Base-by-base conservation (phyloP, 2,113 vertebrate species). In the Ammospiza caudacuta region DNA sequence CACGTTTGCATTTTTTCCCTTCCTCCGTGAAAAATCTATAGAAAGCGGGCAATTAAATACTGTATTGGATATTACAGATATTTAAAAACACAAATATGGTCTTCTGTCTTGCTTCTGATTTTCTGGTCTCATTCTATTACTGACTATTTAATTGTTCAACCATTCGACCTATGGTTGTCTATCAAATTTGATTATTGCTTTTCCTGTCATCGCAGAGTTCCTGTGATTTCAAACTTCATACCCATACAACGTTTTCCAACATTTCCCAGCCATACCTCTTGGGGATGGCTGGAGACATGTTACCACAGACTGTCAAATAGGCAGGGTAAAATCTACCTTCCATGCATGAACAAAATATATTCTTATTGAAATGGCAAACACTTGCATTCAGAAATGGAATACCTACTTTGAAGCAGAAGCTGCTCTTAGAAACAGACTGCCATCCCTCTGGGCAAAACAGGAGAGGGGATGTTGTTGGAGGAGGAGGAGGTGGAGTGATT, bases 331-430 rank as follows among this genome's bases (percentile, higher is more conserved):
- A 86, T 28, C n/a, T 21, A 59, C 12, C 19, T 52, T 64, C 23
- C 24, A 25, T 6, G 6, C 7, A 54, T 13, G n/a, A n/a, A 51
- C 0, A 1, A 61, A 68, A 49, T 2, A 9, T 37, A 39, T 9
- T 87, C n/a, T 41, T 6, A 39, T 66, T 87, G 46, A 37, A 77
- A 76, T 23, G 5, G 28, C 7, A 77, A 76, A 1, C 1, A 1
- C 18, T 82, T 88, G 11, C 43, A 35, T 55, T 85, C 19, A 51
- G 57, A 64, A 70, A 27, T 19, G 2, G 41, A 83, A 63, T 12
- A 91, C 97, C 79, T 97, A 99, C 99, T 97, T 98, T 99, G 92
- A 96, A 98, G 82, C 99, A 99, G 86, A 91, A 73, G 59, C 80
- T 97, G 78, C 86, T 80, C 7, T 84, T 92, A 15, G 97, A 37